Evolutionary conservation across 2,888 invertebrate genomes (phyloP).

Genomic region (Ditula angustiorana): DNA sequence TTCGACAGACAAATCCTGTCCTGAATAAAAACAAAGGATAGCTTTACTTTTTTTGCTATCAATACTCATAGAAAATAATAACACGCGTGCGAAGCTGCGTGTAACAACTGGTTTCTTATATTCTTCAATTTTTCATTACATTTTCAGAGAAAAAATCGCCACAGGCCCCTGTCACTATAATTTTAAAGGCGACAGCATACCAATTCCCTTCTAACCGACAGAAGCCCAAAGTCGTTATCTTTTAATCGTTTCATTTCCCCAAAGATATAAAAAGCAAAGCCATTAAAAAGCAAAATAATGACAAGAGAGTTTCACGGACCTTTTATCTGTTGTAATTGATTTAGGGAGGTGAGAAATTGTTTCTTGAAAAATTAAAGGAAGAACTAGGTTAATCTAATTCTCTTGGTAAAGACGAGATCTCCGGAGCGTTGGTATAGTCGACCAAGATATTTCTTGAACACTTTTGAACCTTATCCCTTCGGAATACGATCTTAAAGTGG

Average conservation of each 20-base stretch:
- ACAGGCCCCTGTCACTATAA: not conserved
- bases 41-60: no score
- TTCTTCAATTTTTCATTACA: no score
- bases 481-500: no score
- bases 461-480: not conserved
- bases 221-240: constrained; percentile 7
- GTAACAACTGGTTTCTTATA: no score
- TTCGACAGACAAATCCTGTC: no score
- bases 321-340: constrained; percentile 14
- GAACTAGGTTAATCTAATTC: constrained; percentile 30
- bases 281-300: constrained; percentile 3
- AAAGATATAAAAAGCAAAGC: constrained; percentile 5
- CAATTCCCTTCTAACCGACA: not conserved
- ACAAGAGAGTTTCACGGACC: not conserved
- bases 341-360: constrained; percentile 19
- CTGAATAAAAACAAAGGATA: no score
- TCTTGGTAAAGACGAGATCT: not conserved
- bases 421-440: not conserved
- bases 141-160: not conserved
- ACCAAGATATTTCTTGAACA: not conserved
- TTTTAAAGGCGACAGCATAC: not conserved
- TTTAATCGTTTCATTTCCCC: not conserved
- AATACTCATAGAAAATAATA: no score
- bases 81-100: no score
- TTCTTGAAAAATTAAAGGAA: constrained; percentile 10